Percentiles rank a stretch among this genome's conserved stretches.
Conservation (phyloP, 2,888 invertebrate genomes). For the Amorpha juglandis region DNA sequence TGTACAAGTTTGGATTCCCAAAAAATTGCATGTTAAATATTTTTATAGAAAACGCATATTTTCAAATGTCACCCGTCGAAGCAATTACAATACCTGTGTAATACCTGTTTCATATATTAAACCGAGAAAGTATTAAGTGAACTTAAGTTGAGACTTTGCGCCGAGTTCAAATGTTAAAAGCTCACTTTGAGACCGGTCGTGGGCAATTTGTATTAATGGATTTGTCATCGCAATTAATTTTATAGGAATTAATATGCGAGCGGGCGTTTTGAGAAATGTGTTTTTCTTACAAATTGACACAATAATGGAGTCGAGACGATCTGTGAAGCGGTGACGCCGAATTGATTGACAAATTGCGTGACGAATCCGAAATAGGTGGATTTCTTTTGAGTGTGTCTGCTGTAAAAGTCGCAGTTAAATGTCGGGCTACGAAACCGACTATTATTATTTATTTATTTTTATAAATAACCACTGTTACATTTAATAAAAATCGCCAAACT, state of each 20-base stretch:
- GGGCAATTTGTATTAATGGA: conserved; percentile 79
- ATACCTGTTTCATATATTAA: not conserved
- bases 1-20: not conserved
- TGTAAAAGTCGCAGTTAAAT: conserved; percentile 64
- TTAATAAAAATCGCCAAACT: no score
- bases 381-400: conserved; percentile 78
- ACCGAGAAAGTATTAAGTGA: not conserved
- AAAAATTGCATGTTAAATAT: not conserved
- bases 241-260: conserved; percentile 81
- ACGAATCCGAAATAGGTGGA: conserved; percentile 83
- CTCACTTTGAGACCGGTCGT: conserved; percentile 36
- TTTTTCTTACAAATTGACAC: conserved; percentile 75
- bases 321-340: conserved; percentile 72
- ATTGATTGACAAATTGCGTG: conserved; percentile 84
- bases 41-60: not conserved
- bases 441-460: not conserved
- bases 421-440: conserved; percentile 50
- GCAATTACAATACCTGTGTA: not conserved
- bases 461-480: no score
- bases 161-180: conserved; percentile 36
- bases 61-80: conserved; percentile 1
- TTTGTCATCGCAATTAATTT: conserved; percentile 84
- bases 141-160: not conserved
- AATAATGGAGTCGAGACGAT: conserved; percentile 73
- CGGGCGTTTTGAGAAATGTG: conserved; percentile 74